Conservation (phyloP, 2,797 vertebrate genomes). For the Brachymystax lenok region DNA sequence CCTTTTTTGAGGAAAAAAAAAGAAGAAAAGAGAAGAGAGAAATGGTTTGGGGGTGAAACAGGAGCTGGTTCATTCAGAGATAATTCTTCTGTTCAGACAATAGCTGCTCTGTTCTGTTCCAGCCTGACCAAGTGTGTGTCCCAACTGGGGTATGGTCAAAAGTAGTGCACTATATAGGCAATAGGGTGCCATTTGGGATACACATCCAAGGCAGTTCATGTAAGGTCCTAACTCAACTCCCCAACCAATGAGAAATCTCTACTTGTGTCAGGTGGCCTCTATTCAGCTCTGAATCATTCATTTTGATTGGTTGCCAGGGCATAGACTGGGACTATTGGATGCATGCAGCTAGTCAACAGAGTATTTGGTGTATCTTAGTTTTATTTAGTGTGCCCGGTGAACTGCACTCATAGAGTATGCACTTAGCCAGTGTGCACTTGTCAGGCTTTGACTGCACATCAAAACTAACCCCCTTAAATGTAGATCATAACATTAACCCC, state of each 20-base stretch:
- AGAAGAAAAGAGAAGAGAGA: not conserved
- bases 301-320: not conserved
- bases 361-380: not conserved
- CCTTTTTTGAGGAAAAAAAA: not conserved
- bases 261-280: not conserved
- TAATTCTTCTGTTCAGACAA: constrained; percentile 13
- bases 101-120: constrained; percentile 17
- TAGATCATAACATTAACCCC: constrained; percentile 67
- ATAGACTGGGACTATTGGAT: not conserved
- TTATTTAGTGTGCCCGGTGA: not conserved
- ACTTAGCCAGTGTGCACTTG: not conserved
- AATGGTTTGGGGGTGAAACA: constrained; percentile 13
- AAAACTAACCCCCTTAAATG: constrained; percentile 58
- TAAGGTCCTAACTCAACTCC: constrained; percentile 4
- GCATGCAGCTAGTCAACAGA: not conserved
- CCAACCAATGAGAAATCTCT: constrained; percentile 6
- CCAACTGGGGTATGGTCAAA: not conserved
- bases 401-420: not conserved
- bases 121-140: not conserved
- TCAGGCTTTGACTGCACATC: constrained; percentile 24
- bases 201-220: not conserved
- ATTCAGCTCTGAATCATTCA: not conserved
- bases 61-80: constrained; percentile 4
- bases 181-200: not conserved
- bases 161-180: not conserved